Evolutionary conservation across 2,797 vertebrate genomes (phyloP), one percentile per base, ranked within the genome.

Genomic region (Pristis pectinata): DNA sequence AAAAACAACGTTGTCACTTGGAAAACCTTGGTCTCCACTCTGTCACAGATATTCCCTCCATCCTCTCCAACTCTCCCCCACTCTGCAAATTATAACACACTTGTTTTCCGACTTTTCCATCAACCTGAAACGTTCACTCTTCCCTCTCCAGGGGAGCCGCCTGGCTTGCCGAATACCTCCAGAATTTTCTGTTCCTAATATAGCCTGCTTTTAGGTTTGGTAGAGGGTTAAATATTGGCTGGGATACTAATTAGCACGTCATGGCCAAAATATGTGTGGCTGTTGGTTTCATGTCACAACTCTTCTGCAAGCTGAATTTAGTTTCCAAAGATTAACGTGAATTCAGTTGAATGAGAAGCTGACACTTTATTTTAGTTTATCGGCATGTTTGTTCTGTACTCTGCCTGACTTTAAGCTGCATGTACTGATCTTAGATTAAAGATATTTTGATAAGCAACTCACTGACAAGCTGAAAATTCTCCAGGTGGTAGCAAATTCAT

Each of bases 271-370:
- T 34, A 53, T 4, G 30, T 56, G 83, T 61, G 56, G 53, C 1
- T 87, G 83, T 59, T 87, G 53, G 53, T 87, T 87, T 59, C 5
- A 13, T 34, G n/a, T 59, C 83, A 87, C 7, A 11, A 61, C 13
- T 61, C 30, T 87, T 30, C 10, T 56, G 4, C 59, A 61, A n/a
- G 24, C 30, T 87, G 53, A 87, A 30, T 87, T 59, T 30, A 87
- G 34, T 30, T 87, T 34, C 30, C 15, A 59, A 34, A 30, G 53
- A 87, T 59, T 61, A 59, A 87, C 56, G 34, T 61, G 56, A 59
- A 85, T 85, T 85, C 3, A 56, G 82, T 85, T 87, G 83, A 87
- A 30, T 87, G 53, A 83, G 56, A 59, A 87, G 67, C 59, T 64
- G 87, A 19, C n/a, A 24, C 19, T 24, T 91, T 37, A 87, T 5